These are phyloP conservation scores for Hylaea fasciaria DNA, from an alignment of 2,888 invertebrate genomes.

Conservation along the genomic window DNA sequence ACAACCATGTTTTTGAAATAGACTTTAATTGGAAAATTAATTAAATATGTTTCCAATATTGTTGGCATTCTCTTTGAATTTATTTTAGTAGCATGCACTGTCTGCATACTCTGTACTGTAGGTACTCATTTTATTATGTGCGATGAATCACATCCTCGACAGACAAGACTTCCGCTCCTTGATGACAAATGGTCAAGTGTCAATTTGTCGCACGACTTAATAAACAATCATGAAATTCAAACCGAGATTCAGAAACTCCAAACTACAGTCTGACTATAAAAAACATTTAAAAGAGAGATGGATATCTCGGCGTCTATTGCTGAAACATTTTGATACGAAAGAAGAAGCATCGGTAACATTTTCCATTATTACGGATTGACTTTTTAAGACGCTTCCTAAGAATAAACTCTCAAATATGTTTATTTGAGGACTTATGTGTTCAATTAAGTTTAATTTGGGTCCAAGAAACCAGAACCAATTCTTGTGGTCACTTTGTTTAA, in stretches of 20 bases:
- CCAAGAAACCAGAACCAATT: conserved; percentile 9
- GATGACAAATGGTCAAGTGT: conserved; percentile 45
- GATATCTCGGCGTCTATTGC: no score
- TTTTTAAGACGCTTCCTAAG: no score
- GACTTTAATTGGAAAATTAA: no score
- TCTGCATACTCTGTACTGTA: neutral
- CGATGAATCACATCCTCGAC: conserved; percentile 42
- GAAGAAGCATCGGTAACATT: no score
- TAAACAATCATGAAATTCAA: conserved; percentile 18
- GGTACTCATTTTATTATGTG: no score
- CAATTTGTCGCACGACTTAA: conserved; percentile 44
- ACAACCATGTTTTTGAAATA: no score
- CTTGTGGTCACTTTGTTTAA: conserved; percentile 8
- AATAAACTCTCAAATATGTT: no score
- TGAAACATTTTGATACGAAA: no score
- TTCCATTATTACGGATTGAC: no score
- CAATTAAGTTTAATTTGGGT: neutral
- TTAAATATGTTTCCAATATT: neutral
- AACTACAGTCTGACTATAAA: no score
- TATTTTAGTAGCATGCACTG: neutral
- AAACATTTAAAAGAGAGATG: no score
- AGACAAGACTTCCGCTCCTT: conserved; percentile 40
- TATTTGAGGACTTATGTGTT: neutral
- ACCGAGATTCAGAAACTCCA: neutral
- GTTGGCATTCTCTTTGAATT: neutral